Evolutionary conservation across 2,797 vertebrate species (phyloP).

Genomic region (Falco concolor): DNA sequence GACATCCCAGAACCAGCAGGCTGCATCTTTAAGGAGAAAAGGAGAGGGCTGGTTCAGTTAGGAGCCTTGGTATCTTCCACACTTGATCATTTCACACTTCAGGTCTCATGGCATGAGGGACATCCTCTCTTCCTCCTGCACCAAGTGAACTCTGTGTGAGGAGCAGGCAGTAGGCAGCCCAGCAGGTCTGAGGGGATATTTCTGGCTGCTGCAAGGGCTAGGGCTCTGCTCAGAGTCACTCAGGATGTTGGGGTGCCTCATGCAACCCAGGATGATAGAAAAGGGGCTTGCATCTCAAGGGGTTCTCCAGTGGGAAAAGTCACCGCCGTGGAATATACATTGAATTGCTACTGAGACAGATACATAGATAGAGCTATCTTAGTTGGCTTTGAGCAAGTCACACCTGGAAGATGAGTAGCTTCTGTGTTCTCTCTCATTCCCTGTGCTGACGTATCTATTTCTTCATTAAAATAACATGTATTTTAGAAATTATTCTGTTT

Average conservation of each 20-base stretch:
- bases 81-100: not conserved
- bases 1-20: not conserved
- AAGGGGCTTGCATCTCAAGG: not conserved
- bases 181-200: not conserved
- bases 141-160: rapidly evolving
- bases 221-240: not conserved
- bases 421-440: not conserved
- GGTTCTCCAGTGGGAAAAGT: not conserved
- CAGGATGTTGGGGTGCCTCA: not conserved
- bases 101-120: not conserved
- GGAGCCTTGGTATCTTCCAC: not conserved
- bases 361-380: not conserved
- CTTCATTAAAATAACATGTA: not conserved
- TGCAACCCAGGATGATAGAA: rapidly evolving
- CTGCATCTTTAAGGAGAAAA: not conserved
- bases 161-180: not conserved
- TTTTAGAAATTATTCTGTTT: not conserved
- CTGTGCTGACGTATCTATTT: not conserved
- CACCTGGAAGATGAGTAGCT: not conserved
- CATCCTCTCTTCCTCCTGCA: not conserved
- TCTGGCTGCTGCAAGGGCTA: not conserved
- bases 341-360: not conserved
- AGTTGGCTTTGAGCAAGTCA: not conserved
- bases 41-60: not conserved
- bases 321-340: not conserved